Conservation (phyloP, 1,140 invertebrate species). For the Harlomillsia oculata region DNA sequence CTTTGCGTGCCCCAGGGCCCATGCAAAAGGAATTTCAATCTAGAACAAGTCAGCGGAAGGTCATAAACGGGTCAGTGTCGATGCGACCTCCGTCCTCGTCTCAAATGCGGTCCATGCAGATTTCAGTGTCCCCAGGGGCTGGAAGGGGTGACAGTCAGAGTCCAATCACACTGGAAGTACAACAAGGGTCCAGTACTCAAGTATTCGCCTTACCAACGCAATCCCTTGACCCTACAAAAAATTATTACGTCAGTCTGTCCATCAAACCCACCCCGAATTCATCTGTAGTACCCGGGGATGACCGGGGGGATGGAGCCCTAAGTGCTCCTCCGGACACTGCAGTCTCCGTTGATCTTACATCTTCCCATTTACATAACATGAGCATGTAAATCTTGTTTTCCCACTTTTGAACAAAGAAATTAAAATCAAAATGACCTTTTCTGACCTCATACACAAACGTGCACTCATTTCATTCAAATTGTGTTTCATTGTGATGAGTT, state of each 20-base stretch:
- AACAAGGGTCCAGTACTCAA: constrained; percentile 57
- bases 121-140: constrained; percentile 9
- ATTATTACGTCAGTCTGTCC: constrained; percentile 81
- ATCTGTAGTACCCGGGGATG: background rate
- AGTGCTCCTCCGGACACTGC: constrained; percentile 16
- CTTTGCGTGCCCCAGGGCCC: constrained; percentile 27
- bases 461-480: no score
- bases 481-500: no score
- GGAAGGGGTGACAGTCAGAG: constrained; percentile 9
- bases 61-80: background rate
- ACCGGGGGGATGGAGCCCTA: constrained; percentile 3
- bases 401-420: no score
- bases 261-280: constrained; percentile 48
- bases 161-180: constrained; percentile 32
- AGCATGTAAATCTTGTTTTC: no score
- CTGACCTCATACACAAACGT: no score
- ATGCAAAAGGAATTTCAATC: constrained; percentile 15
- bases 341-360: no score
- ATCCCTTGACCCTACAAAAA: constrained; percentile 71
- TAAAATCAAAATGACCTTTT: no score
- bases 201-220: constrained; percentile 68
- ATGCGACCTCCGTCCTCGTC: no score
- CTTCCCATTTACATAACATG: no score
- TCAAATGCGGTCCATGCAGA: constrained; percentile 19
- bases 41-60: background rate